These are phyloP conservation scores for Campopleginae sp. DNA, from an alignment of 2,888 invertebrate genomes.

Conservation along the genomic window DNA sequence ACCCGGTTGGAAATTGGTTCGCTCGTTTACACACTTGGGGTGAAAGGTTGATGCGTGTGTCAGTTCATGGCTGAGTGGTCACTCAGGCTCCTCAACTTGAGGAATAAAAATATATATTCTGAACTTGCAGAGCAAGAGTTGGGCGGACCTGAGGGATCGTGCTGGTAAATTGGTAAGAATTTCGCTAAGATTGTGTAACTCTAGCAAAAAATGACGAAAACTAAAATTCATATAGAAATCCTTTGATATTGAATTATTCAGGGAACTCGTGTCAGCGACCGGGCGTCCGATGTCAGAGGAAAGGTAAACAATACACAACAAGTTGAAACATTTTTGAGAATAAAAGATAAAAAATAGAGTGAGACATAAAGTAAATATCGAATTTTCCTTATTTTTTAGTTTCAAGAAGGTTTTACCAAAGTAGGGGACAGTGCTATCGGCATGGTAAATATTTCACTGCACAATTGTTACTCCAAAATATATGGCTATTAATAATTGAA, in stretches of 20 bases:
- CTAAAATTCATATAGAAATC: background rate
- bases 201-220: background rate
- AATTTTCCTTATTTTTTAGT: background rate
- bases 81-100: background rate
- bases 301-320: background rate
- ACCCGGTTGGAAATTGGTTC: no score
- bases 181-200: background rate
- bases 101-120: background rate
- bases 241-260: background rate
- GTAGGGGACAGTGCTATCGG: background rate
- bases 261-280: fast-evolving
- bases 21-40: background rate
- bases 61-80: background rate
- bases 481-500: background rate
- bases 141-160: background rate
- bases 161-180: background rate
- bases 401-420: background rate
- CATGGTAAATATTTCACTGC: background rate
- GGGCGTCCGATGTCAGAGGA: fast-evolving
- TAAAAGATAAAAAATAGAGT: background rate
- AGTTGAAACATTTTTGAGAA: background rate
- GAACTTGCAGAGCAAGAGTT: no score
- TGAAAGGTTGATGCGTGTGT: background rate
- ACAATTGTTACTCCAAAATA: background rate
- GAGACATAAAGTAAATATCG: background rate